These are phyloP conservation scores for Crypturellus undulatus DNA, from an alignment of 2,113 vertebrate species.

Conservation along the genomic window DNA sequence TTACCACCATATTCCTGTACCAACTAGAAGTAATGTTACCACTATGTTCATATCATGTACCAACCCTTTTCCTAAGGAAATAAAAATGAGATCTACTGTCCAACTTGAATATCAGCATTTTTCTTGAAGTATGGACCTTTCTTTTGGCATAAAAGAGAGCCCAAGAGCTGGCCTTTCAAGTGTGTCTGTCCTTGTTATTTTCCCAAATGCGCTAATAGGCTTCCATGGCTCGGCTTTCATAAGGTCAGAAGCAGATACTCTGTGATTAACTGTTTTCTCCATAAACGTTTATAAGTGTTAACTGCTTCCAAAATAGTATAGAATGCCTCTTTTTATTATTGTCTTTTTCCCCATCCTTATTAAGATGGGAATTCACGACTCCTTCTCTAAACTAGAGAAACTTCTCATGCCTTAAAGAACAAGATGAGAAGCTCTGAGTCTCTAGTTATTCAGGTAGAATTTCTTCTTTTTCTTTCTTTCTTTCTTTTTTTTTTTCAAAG, in stretches of 20 bases:
- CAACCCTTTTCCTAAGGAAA: not conserved
- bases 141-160: not conserved
- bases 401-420: not conserved
- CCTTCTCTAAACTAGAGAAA: not conserved
- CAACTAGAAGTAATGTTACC: too few relatives aligned
- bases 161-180: not conserved
- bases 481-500: conserved; percentile 21
- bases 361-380: not conserved
- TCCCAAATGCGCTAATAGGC: not conserved
- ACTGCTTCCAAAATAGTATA: not conserved
- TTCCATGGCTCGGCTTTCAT: not conserved
- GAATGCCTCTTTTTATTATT: not conserved
- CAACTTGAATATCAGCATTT: not conserved
- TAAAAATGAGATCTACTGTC: not conserved
- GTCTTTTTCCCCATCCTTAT: not conserved
- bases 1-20: too few relatives aligned
- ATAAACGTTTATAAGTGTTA: not conserved
- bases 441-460: conserved; percentile 31
- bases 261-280: not conserved
- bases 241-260: not conserved
- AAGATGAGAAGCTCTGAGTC: not conserved
- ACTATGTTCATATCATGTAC: not conserved
- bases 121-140: not conserved
- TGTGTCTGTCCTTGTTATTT: not conserved
- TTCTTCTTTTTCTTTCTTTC: conserved; percentile 5